A percentile compares a stretch with the other conserved stretches of the same genome.
Evolutionary conservation across 1,140 invertebrate species (phyloP).

Genomic region (Drosophila sp.): DNA sequence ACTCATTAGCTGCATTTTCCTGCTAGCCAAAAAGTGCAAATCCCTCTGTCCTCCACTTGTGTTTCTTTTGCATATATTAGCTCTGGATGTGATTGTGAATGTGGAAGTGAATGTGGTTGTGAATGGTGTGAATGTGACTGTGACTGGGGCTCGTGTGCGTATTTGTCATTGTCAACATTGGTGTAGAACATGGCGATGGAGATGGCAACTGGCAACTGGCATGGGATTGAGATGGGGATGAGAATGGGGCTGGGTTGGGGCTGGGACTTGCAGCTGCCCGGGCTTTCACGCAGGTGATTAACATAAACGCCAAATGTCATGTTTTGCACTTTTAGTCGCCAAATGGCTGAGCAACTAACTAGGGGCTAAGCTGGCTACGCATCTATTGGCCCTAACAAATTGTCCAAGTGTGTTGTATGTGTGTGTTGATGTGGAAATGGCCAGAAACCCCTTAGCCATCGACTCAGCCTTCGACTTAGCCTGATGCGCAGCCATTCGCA

Average conservation of each 20-base stretch:
- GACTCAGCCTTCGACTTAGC: neutral
- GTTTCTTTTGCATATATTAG: constrained; percentile 49
- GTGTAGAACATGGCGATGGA: constrained; percentile 70
- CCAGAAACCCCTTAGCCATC: constrained; percentile 32
- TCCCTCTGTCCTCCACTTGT: constrained; percentile 42
- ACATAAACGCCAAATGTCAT: constrained; percentile 84
- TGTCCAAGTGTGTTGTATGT: constrained; percentile 51
- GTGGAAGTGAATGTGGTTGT: constrained; percentile 18
- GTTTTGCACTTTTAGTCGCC: constrained; percentile 67
- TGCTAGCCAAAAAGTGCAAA: constrained; percentile 74
- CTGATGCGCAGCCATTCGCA: neutral
- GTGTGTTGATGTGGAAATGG: constrained; percentile 56
- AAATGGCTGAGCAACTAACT: constrained; percentile 19
- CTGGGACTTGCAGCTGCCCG: constrained; percentile 65
- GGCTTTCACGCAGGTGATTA: constrained; percentile 84
- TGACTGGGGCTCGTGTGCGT: constrained; percentile 60
- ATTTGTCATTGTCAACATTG: constrained; percentile 84
- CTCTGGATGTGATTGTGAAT: neutral
- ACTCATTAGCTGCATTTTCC: constrained; percentile 80
- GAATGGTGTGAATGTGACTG: constrained; percentile 17
- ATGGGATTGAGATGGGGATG: constrained; percentile 23
- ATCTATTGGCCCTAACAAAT: constrained; percentile 59
- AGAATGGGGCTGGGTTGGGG: no score
- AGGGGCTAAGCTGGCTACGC: constrained; percentile 46
- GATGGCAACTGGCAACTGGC: neutral